Percentiles rank a stretch among this genome's conserved stretches.
Conservation (phyloP, 2,113 vertebrate species). For the Saguinus midas region DNA sequence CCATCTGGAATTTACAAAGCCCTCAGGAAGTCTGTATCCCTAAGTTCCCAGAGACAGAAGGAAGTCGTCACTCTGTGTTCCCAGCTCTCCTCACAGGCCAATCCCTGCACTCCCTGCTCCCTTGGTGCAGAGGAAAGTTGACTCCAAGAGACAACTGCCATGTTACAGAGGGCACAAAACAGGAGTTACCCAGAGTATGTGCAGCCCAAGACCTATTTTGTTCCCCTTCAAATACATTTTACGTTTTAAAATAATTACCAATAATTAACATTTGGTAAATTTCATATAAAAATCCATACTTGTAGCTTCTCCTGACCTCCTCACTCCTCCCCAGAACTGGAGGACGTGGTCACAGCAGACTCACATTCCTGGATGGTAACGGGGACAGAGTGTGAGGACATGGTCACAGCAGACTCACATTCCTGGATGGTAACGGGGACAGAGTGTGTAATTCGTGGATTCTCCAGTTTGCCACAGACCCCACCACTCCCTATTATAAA, state of each 20-base stretch:
- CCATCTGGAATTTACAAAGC: background rate
- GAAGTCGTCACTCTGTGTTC: background rate
- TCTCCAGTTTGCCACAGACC: background rate
- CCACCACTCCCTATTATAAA: background rate
- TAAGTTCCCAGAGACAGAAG: background rate
- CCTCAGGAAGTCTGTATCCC: background rate
- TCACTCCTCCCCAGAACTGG: rapidly evolving
- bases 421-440: background rate
- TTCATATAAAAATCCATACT: background rate
- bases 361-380: background rate
- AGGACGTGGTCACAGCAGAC: background rate
- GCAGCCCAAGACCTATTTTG: background rate
- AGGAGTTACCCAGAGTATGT: background rate
- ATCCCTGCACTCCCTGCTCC: background rate
- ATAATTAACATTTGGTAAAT: background rate
- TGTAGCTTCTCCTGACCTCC: background rate
- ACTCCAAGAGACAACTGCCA: background rate
- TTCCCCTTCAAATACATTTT: background rate
- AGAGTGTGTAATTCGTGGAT: background rate
- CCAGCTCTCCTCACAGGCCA: background rate
- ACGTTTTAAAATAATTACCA: background rate
- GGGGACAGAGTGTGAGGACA: too few species aligned
- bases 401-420: background rate
- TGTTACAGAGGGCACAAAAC: background rate
- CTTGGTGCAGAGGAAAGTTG: background rate